Evolutionary conservation across 2,113 vertebrate species (phyloP), one percentile per base, ranked within the genome.

Genomic region (Lampris megalopsis): DNA sequence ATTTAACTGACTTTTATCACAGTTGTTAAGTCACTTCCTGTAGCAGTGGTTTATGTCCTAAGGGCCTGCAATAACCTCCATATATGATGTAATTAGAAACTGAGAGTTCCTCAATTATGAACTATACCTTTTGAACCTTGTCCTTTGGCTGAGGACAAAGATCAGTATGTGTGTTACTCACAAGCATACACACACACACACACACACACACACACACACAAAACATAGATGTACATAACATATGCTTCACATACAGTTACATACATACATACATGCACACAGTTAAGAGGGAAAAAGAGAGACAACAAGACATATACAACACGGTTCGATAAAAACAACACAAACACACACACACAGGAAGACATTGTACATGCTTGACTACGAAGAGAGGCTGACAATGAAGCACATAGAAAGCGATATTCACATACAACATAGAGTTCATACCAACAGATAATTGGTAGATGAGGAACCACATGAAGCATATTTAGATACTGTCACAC

Each of bases 1-100:
- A 88, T 92, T 86, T 85, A 92, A 92, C 91, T 67, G 91, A 90
- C 90, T 80, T 89, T 92, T 91, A 92, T 91, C 85, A 91, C 92
- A 87, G 91, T 91, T 93, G 75, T 91, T 91, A 92, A 86, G 90
- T 89, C 88, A 93, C 84, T 91, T 92, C 92, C 87, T 91, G 92
- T 84, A 84, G 84, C 84, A 80, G 88, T 87, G 91, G 89, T 91
- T 89, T 89, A 90, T 91, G 85, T 84, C 85, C 82, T 84, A 24
- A 24, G 24, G 24, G 24, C 24, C 24, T 88, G 92, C 88, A 93
- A 92, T 91, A 93, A 92, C 91, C 89, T 86, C 90, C 91, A 90
- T 88, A 75, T 88, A 85, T 93, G 91, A 90, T 89, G 92, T 90
- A 91, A 92, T 86, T 77, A 90, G 76, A 87, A 82, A 91, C 91